Evolutionary conservation across 2,113 vertebrate genomes (phyloP), one percentile per base, ranked within the genome.

Genomic region (Catharus minimus): DNA sequence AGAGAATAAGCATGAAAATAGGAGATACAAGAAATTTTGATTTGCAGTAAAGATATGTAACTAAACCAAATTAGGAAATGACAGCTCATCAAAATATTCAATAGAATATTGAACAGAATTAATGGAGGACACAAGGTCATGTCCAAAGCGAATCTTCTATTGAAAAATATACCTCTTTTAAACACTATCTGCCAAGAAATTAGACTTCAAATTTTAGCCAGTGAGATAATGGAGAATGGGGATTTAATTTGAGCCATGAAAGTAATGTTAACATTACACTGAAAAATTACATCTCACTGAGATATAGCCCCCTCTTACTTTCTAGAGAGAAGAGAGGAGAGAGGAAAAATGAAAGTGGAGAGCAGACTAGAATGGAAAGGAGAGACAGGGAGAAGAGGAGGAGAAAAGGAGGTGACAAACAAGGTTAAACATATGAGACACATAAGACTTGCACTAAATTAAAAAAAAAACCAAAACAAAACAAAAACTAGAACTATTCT

Each of bases 151-250:
- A 95, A 77, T 44, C 18, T 56, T 18, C 80, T 44, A 38, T 39
- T 93, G 39, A 91, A 90, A 82, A 96, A 82, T 32, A 2, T 0
- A 72, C 67, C 33, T 92, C 14, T 71, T 94, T 84, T 60, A 71
- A 39, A 92, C 75, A 94, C 57, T 95, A 90, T 60, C 30, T 89
- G 91, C n/a, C 76, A 92, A 90, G 64, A 67, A 89, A 28, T 92
- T 85, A 72, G 82, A 94, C 50, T 65, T 91, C 95, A 94, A 96
- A 96, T 97, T 97, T 96, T 94, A 95, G 89, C 50, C 77, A 92
- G 82, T 91, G 64, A 94, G 85, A 80, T 82, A 65, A 90, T 39
- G 89, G 26, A 75, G 84, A 92, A 91, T 56, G 67, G 85, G 76
- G 46, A 20, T 65, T 87, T 76, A 78, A 89, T 92, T 26, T 72